phyloP scores from a whole-genome alignment of 2,113 vertebrate species.

The Riparia riparia region DNA sequence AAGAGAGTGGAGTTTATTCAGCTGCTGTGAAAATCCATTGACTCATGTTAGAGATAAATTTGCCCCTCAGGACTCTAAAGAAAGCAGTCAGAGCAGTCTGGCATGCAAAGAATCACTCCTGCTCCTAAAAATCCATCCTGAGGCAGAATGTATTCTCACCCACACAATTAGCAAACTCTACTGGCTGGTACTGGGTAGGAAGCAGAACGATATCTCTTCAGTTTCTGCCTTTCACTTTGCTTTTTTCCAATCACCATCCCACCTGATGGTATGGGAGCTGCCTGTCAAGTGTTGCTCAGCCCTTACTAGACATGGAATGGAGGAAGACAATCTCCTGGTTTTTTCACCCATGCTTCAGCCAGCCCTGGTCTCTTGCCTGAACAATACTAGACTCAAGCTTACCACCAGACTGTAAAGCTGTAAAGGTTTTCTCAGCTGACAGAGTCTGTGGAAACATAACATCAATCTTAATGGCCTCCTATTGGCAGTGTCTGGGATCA shows the following conservation, averaged over 20 bases:
- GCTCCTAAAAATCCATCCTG: not conserved
- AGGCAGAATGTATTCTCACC: not conserved
- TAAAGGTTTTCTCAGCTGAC: not conserved
- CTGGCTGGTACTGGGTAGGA: not conserved
- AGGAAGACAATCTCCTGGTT: not conserved
- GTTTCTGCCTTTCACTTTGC: not conserved
- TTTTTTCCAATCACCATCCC: not conserved
- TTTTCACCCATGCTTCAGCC: accelerated
- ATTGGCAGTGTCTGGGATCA: not conserved
- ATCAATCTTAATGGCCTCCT: not conserved
- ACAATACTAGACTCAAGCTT: not conserved
- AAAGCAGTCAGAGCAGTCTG: not conserved
- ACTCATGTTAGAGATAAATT: not conserved
- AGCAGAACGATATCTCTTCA: not conserved
- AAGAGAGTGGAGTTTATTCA: not conserved
- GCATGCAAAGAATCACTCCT: not conserved
- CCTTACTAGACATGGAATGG: not conserved
- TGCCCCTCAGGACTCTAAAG: not conserved
- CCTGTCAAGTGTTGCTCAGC: not conserved
- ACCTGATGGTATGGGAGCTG: not conserved
- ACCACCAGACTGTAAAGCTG: not conserved
- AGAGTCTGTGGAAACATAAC: not conserved
- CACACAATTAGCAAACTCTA: not conserved
- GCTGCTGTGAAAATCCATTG: not conserved
- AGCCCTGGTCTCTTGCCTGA: not conserved